Base-by-base conservation (phyloP, 2,113 vertebrate species). In the Regulus satrapa region DNA sequence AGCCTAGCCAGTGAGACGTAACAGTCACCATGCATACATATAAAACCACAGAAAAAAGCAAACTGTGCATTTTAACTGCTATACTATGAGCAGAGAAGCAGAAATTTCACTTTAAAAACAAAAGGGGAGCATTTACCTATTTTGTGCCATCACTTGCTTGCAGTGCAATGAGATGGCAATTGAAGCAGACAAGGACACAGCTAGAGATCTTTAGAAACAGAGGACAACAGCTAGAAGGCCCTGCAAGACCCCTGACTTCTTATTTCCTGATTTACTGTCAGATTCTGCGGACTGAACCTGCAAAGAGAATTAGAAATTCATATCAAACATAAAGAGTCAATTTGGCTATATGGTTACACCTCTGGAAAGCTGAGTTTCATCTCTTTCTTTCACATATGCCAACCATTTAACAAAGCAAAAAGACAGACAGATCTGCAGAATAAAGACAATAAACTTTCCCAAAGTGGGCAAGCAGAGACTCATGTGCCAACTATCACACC, bases 21-120 rank as follows among this genome's bases (percentile, higher is more conserved):
- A 92, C 9, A 1, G 40, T 69, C 80, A 88, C 28, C 68, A 90
- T 8, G 8, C 67, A 8, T 67, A 74, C 10, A 17, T 14, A 43
- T 12, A 83, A 89, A 92, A 93, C 15, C 46, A 51, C 7, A 34
- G 9, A 29, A 56, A 84, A 92, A 90, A 77, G 36, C n/a, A 93
- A 88, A 85, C 58, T 54, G 28, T 58, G 38, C 34, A 10, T 89
- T 97, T 79, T 77, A 82, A 3, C 48, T 71, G 19, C 63, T 85
- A 55, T 10, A 55, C 31, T 54, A 32, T 21, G 34, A 79, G 68
- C 40, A 71, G 31, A 11, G 68, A 84, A 86, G 61, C 79, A 92
- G 68, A 92, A 94, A 84, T 77, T 88, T 80, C 67, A 81, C 36
- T 77, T 89, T 26, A 63, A 85, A 92, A 95, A 74, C n/a, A 79